Evolutionary conservation across 2,113 vertebrate genomes (phyloP), one percentile per base, ranked within the genome.

Genomic region (Ursus arctos): DNA sequence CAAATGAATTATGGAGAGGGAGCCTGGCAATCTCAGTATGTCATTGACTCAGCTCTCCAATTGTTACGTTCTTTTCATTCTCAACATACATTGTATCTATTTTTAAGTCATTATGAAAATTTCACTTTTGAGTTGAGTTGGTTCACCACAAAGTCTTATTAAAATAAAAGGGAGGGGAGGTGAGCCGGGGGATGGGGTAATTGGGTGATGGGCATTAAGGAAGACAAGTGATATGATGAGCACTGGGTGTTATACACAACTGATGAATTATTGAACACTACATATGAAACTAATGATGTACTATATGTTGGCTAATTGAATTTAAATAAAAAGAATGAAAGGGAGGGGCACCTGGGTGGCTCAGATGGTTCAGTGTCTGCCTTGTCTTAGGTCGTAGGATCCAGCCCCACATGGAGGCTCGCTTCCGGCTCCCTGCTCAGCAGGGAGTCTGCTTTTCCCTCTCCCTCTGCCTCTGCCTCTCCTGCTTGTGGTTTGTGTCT

Each of bases 61-160:
- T n/a, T 76, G 43, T 65, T 93, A 40, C 21, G 47, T 26, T 94
- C 22, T 61, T 85, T 87, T 14, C 26, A 55, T 24, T 77, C 21
- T 69, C 40, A 80, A 31, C 6, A 59, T 47, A 21, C 12, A 84
- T 36, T 59, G 16, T 47, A 59, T 71, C 12, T 72, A 59, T 72
- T 87, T 89, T 71, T 47, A 92, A 86, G 79, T 15, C 7, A 22
- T 36, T 55, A 22, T 33, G 12, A 74, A 94, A 55, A 43, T 88
- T 91, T 87, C 16, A 43, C 24, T 81, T 90, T 86, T 97, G 10
- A 55, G 55, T 95, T 96, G 53, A 57, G 6, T 24, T 72, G n/a
- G 21, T 51, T 83, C 7, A 93, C 9, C 51, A 63, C 11, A 74
- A 88, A 91, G 22, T 57, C 49, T 63, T 71, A 21, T 18, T 67